Conservation (phyloP, 2,113 vertebrate genomes). For the Oreochromis spilurus region DNA sequence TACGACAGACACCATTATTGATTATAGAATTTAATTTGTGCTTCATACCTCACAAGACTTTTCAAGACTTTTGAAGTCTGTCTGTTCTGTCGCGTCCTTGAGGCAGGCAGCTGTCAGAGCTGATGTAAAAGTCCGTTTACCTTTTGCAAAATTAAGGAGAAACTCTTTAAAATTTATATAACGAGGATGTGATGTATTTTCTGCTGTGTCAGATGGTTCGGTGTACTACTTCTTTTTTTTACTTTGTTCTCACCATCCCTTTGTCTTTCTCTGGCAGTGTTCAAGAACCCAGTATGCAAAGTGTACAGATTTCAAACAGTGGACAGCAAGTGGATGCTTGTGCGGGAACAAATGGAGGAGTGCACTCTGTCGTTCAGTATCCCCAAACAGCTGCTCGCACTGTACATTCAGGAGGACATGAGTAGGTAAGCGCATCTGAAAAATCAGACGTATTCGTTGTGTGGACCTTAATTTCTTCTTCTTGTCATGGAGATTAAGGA, state of each 20-base stretch:
- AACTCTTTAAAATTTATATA: background rate
- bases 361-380: constrained; percentile 90
- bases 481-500: background rate
- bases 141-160: background rate
- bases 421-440: constrained; percentile 77
- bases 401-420: constrained; percentile 93
- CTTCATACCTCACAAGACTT: constrained; percentile 45
- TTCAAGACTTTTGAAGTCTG: constrained; percentile 16
- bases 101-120: background rate
- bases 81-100: constrained; percentile 23
- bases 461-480: background rate
- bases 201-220: background rate
- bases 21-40: constrained; percentile 64
- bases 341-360: constrained; percentile 96
- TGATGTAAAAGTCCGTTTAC: background rate
- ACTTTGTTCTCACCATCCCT: background rate
- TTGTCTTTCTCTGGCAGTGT: constrained; percentile 73
- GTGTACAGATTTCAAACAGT: constrained; percentile 92
- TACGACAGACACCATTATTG: constrained; percentile 59
- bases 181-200: background rate
- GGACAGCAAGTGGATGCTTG: constrained; percentile 92
- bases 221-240: background rate
- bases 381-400: constrained; percentile 88
- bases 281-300: constrained; percentile 91
- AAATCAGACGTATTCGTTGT: background rate